Percentiles rank a stretch among this genome's conserved stretches.
Conservation (phyloP, 1,140 invertebrate species). For the Whitmania pigra region DNA sequence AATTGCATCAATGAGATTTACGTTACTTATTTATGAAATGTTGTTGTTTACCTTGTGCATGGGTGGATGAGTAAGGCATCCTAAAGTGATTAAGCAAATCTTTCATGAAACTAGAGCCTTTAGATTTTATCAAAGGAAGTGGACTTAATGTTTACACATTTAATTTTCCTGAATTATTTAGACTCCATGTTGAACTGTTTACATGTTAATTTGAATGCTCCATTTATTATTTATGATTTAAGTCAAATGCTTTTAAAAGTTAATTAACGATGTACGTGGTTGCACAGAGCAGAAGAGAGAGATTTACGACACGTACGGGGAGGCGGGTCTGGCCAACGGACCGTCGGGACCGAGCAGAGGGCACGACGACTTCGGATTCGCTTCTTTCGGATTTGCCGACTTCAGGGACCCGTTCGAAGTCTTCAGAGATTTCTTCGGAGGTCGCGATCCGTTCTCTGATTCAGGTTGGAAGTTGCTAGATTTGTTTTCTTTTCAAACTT, state of each 20-base stretch:
- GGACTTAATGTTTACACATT: no score
- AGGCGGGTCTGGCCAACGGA: conserved; percentile 43
- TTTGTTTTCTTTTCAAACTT: no score
- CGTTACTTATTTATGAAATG: no score
- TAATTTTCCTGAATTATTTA: no score
- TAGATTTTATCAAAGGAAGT: no score
- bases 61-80: no score
- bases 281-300: conserved; percentile 75
- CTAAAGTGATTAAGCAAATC: no score
- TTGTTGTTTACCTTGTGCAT: no score
- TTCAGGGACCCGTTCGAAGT: conserved; percentile 90
- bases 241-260: neutral
- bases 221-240: neutral
- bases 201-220: neutral
- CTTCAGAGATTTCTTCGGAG: conserved; percentile 49
- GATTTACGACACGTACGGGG: conserved; percentile 72
- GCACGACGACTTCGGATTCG: conserved; percentile 49
- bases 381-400: conserved; percentile 51
- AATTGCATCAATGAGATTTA: neutral
- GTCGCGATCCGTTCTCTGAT: conserved; percentile 44
- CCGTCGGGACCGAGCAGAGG: conserved; percentile 44
- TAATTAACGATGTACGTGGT: conserved; percentile 44
- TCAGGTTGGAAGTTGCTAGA: no score
- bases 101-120: no score
- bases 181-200: neutral